Conservation (phyloP, 2,888 invertebrate species). For the Nephrotoma appendiculata region DNA sequence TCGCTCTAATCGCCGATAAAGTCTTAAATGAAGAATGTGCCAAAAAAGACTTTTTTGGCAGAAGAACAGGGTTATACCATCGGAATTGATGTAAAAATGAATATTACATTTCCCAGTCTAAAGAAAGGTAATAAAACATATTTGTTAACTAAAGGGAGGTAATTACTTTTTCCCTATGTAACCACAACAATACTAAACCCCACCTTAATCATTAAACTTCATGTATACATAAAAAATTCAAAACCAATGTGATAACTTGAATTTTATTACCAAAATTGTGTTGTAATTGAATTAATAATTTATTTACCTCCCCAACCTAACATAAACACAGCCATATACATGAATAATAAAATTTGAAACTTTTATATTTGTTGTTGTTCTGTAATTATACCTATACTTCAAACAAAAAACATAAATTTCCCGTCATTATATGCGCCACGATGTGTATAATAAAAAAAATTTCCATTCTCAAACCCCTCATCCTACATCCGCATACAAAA, state of each 20-base stretch:
- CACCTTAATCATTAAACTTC: background rate
- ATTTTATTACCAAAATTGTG: background rate
- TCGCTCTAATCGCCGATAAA: too few species aligned
- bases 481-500: background rate
- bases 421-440: background rate
- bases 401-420: background rate
- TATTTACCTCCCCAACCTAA: background rate
- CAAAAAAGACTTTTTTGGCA: too few species aligned
- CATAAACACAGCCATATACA: background rate
- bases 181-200: background rate
- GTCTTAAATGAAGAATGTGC: too few species aligned
- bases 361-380: background rate
- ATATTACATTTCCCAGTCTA: too few species aligned
- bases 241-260: background rate
- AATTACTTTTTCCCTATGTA: background rate
- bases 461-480: background rate
- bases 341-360: background rate
- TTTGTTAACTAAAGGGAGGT: background rate
- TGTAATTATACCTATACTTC: background rate
- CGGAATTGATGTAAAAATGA: too few species aligned
- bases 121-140: background rate
- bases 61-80: too few species aligned
- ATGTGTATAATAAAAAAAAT: background rate
- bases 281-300: background rate
- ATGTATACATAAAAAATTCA: background rate